Percentiles rank a stretch among this genome's conserved stretches.
These are phyloP conservation scores for Eudasyphora cyanicolor DNA, from an alignment of 2,888 invertebrate genomes.

Conservation along the genomic window DNA sequence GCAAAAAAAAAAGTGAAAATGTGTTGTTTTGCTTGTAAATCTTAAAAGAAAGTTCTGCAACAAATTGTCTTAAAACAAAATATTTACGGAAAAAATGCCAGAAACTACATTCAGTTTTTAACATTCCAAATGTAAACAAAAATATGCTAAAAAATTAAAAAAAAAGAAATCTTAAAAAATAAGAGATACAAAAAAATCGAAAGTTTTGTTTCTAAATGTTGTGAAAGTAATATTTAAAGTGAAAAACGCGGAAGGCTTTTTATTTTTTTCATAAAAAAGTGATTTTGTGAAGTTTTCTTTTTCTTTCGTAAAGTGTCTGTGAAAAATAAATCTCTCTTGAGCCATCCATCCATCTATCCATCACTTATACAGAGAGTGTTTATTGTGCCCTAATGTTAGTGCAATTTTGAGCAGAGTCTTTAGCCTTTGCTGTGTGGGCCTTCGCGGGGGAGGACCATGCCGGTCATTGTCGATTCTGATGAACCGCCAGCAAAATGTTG, in stretches of 20 bases:
- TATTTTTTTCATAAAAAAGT: no score
- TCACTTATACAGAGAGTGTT: slow-evolving; percentile 19
- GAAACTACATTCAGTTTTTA: slow-evolving; percentile 7
- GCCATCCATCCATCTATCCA: background rate
- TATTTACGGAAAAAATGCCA: slow-evolving; percentile 10
- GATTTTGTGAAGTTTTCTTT: background rate
- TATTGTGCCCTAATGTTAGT: slow-evolving; percentile 69
- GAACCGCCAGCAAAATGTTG: slow-evolving; percentile 94
- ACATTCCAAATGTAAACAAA: slow-evolving; percentile 35
- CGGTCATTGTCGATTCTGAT: slow-evolving; percentile 84
- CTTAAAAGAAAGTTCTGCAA: slow-evolving; percentile 16
- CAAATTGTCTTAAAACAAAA: background rate
- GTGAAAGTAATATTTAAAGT: no score
- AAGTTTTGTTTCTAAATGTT: no score
- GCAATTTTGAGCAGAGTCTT: slow-evolving; percentile 61
- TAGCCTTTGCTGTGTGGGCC: slow-evolving; percentile 73
- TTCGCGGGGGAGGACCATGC: slow-evolving; percentile 80
- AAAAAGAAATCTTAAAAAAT: slow-evolving; percentile 3
- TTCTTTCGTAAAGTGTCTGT: background rate
- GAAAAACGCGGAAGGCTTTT: no score
- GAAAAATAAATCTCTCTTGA: no score
- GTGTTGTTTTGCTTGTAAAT: background rate
- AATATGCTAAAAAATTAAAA: slow-evolving; percentile 14
- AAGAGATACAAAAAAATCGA: slow-evolving; percentile 26
- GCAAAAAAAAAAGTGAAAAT: slow-evolving; percentile 36